Base-by-base conservation (phyloP, 2,113 vertebrate species). In the Xyliphius kryptos region DNA sequence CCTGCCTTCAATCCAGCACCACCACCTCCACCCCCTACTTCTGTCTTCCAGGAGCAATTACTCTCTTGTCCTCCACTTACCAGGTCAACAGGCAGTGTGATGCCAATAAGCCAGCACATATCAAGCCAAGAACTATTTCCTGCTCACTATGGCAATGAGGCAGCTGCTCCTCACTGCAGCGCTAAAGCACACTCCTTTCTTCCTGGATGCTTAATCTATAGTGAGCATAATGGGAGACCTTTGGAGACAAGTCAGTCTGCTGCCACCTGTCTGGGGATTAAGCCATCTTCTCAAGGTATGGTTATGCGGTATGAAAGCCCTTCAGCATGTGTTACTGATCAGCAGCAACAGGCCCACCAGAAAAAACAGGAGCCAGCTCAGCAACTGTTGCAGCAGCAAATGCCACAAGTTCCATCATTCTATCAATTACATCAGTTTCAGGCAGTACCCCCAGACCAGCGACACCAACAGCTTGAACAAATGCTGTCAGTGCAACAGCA, bases 251-350 rank as follows among this genome's bases (percentile, higher is more conserved):
- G 89, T 46, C 93, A 93, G 55, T 74, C 78, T 0, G 72, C 80
- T 32, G 90, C 94, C 22, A 95, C 94, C 0, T 97, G 94, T 81
- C 79, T 97, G 57, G 94, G 97, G 9, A 83, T 97, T 50, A 93
- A 93, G 62, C 83, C 94, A 0, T 62, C 47, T 21, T 8, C 69
- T 15, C 68, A 63, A 54, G 66, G 68, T 62, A 69, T 87, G 38
- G 53, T 85, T 17, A 75, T 82, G 73, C 84, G 80, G 51, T 84
- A 83, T 70, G 83, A 88, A 17, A 67, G 79, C 16, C 62, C 78
- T 10, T 79, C 82, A 11, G 73, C 80, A 11, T 87, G 77, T n/a
- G n/a, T n/a, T 67, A 72, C 69, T 37, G 55, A 80, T 0, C 85
- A 70, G 46, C 91, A 88, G 44, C 72, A 84, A 19, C 82, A 82